These are phyloP conservation scores for Drosophila mettleri DNA, from an alignment of 2,888 invertebrate species.

Conservation along the genomic window DNA sequence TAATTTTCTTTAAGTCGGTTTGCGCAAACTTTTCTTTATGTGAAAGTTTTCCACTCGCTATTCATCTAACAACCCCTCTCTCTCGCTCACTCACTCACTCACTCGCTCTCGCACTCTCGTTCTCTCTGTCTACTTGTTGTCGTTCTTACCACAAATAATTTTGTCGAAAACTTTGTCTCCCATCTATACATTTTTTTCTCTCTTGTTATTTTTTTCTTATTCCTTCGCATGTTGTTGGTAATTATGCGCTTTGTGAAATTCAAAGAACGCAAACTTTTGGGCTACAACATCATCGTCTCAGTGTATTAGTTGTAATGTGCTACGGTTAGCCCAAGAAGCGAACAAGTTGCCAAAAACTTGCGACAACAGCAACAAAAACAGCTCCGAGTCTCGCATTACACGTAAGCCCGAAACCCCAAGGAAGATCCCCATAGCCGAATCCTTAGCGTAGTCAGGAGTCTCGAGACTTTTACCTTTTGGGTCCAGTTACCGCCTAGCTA, in stretches of 20 bases:
- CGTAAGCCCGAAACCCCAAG: conserved; percentile 20
- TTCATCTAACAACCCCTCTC: conserved; percentile 22
- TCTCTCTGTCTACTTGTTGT: conserved; percentile 53
- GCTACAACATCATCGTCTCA: conserved; percentile 66
- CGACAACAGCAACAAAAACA: conserved; percentile 49
- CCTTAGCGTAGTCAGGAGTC: neutral
- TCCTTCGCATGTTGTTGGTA: conserved; percentile 71
- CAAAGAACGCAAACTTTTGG: conserved; percentile 69
- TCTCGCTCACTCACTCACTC: neutral
- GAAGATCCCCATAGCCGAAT: neutral
- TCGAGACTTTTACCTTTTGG: conserved; percentile 40
- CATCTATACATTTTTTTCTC: conserved; percentile 34
- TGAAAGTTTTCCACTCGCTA: conserved; percentile 69
- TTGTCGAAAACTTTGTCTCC: conserved; percentile 72
- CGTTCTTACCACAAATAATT: conserved; percentile 69
- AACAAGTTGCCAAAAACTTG: conserved; percentile 73
- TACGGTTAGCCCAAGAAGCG: conserved; percentile 58
- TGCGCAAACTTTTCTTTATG: conserved; percentile 76
- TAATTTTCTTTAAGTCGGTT: conserved; percentile 79
- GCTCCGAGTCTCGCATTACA: conserved; percentile 45
- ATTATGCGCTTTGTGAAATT: conserved; percentile 76
- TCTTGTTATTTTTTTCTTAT: conserved; percentile 14
- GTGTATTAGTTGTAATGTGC: conserved; percentile 76
- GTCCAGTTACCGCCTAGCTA: conserved; percentile 35
- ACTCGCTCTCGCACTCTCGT: neutral